Conservation (phyloP, 2,797 vertebrate genomes). For the Periophthalmus magnuspinnatus region DNA sequence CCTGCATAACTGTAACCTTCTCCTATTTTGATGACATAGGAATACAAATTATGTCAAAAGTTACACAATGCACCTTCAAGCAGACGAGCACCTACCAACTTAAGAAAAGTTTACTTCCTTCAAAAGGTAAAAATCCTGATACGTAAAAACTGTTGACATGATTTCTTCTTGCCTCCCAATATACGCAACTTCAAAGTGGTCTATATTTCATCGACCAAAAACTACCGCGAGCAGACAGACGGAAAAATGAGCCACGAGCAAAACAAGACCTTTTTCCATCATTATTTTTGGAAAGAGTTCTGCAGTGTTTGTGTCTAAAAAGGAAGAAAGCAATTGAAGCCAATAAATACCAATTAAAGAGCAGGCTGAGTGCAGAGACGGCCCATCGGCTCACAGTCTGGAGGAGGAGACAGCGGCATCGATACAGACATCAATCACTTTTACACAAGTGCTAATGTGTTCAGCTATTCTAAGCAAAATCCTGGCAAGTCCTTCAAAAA, state of each 20-base stretch:
- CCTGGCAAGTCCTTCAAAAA: neutral
- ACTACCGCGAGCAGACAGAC: neutral
- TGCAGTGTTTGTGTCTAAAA: conserved; percentile 19
- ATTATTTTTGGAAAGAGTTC: conserved; percentile 2
- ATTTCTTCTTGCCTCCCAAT: neutral
- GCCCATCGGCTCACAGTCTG: neutral
- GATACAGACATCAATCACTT: neutral
- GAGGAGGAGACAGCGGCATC: neutral
- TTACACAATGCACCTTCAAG: too few species aligned
- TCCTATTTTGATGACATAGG: too few species aligned
- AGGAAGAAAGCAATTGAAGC: conserved; percentile 2
- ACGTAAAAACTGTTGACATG: neutral
- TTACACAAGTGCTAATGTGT: neutral
- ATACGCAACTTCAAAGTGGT: neutral
- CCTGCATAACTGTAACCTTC: too few species aligned
- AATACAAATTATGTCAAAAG: too few species aligned
- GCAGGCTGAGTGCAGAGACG: neutral
- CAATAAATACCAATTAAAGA: conserved; percentile 15
- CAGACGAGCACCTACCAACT: neutral
- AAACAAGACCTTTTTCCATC: conserved; percentile 3
- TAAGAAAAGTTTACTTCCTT: neutral
- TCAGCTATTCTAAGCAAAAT: neutral
- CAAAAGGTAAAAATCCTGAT: neutral
- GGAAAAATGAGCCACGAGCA: neutral
- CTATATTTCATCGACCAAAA: conserved; percentile 12